Percentiles rank a stretch among this genome's conserved stretches.
Conservation (phyloP, 2,797 vertebrate species). For the Pseudochirops corinnae region DNA sequence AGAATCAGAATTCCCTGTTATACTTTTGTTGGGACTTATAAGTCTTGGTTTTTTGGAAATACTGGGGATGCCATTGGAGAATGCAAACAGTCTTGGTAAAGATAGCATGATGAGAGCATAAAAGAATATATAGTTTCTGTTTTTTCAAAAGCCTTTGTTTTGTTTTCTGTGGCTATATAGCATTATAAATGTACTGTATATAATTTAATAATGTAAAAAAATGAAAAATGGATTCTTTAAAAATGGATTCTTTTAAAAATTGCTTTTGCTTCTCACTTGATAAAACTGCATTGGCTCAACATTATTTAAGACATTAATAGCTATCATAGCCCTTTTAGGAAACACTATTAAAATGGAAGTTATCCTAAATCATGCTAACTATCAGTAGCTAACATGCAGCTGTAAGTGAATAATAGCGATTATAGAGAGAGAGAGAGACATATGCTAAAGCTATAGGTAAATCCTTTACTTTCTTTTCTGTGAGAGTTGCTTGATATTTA, state of each 20-base stretch:
- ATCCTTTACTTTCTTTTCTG: conserved; percentile 48
- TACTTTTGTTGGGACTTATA: background rate
- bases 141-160: rapidly evolving
- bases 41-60: background rate
- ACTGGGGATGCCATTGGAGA: background rate
- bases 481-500: conserved; percentile 28
- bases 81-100: background rate
- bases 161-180: background rate
- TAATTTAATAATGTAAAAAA: background rate
- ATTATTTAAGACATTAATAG: conserved; percentile 73
- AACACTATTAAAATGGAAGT: conserved; percentile 61
- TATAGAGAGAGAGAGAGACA: conserved; percentile 48
- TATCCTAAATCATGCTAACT: conserved; percentile 67
- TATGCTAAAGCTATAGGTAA: conserved; percentile 59
- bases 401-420: conserved; percentile 47
- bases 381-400: conserved; percentile 62
- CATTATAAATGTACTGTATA: background rate
- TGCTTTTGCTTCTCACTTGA: conserved; percentile 52
- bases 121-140: no score
- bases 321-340: conserved; percentile 70
- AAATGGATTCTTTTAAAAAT: background rate
- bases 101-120: rapidly evolving
- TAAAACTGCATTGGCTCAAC: conserved; percentile 53
- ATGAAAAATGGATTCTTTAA: background rate
- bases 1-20: background rate